Percentiles rank a stretch among this genome's conserved stretches.
Conservation (phyloP, 1,140 invertebrate species). For the Cryptotermes secundus region DNA sequence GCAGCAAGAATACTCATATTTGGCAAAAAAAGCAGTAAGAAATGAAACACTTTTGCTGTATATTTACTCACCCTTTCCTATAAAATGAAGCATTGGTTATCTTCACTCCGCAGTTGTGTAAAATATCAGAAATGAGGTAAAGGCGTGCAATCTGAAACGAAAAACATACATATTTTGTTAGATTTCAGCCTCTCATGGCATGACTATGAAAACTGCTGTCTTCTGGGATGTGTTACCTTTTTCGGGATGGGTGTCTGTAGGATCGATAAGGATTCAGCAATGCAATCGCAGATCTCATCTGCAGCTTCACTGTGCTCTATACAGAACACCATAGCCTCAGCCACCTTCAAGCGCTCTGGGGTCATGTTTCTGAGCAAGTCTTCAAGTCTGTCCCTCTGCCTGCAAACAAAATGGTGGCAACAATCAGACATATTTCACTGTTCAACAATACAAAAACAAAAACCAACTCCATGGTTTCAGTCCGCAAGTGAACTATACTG, state of each 20-base stretch:
- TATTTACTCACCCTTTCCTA: slow-evolving; percentile 73
- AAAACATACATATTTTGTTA: neutral
- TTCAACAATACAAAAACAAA: no score
- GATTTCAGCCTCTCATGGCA: no score
- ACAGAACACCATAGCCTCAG: slow-evolving; percentile 97
- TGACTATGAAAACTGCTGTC: no score
- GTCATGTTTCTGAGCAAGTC: slow-evolving; percentile 85
- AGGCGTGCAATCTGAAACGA: slow-evolving; percentile 77
- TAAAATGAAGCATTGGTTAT: slow-evolving; percentile 97
- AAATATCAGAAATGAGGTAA: slow-evolving; percentile 95
- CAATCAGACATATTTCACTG: no score
- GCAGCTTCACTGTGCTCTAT: slow-evolving; percentile 97
- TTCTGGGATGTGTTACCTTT: slow-evolving; percentile 60
- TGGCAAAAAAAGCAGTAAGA: no score
- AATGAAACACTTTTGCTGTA: neutral
- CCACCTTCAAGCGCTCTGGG: slow-evolving; percentile 82
- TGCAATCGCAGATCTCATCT: slow-evolving; percentile 92
- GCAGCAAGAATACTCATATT: no score
- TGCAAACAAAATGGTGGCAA: slow-evolving; percentile 41
- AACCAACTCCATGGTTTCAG: no score
- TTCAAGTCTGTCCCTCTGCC: slow-evolving; percentile 89
- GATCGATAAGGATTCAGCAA: slow-evolving; percentile 81
- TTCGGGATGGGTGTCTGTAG: slow-evolving; percentile 79
- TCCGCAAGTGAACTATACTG: no score
- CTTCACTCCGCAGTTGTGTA: slow-evolving; percentile 96